These are phyloP conservation scores for Cantharis rustica DNA, from an alignment of 2,888 invertebrate species.

Conservation along the genomic window DNA sequence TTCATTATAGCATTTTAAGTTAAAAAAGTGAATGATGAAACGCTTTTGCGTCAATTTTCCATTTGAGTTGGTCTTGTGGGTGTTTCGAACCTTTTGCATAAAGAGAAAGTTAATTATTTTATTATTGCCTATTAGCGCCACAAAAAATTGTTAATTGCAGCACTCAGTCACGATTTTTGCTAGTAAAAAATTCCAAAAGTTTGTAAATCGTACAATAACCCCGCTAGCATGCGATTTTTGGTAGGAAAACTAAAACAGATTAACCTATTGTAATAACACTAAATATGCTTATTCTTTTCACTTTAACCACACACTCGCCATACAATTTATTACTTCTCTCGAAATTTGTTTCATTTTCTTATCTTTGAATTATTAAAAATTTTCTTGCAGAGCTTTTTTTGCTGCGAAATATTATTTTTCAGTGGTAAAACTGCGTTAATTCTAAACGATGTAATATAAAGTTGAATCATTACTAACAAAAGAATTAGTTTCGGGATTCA, in stretches of 20 bases:
- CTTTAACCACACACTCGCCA: background rate
- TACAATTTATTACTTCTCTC: background rate
- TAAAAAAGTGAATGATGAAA: background rate
- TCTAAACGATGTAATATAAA: background rate
- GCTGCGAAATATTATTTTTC: background rate
- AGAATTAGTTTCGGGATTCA: background rate
- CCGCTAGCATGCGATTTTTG: background rate
- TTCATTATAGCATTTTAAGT: background rate
- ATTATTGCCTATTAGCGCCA: background rate
- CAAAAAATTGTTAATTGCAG: background rate
- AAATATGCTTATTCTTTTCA: background rate
- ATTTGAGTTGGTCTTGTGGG: background rate
- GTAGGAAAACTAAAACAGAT: background rate
- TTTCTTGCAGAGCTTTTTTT: background rate
- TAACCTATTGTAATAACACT: background rate
- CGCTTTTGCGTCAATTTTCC: background rate
- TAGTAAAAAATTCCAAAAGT: background rate
- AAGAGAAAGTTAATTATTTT: background rate
- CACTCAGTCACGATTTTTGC: background rate
- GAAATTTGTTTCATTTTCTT: background rate
- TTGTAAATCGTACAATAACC: background rate
- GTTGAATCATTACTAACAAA: background rate
- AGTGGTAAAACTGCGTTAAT: background rate
- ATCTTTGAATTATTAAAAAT: background rate
- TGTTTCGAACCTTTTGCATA: background rate